Conservation (phyloP, 2,797 vertebrate genomes). For the Morus bassanus region DNA sequence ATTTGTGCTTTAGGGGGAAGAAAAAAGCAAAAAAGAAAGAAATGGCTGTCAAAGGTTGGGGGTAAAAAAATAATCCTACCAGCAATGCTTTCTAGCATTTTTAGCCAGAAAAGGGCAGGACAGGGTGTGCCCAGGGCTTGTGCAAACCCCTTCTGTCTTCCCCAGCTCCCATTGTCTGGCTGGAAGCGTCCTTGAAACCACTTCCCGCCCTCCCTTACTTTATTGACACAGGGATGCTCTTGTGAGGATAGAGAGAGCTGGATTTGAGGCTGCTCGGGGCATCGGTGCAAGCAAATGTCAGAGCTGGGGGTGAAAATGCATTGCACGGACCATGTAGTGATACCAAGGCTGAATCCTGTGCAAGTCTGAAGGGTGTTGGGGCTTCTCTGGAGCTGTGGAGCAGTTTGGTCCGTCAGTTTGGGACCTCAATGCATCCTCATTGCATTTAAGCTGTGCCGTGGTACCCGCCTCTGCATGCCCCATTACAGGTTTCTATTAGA, state of each 20-base stretch:
- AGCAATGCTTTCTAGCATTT: background rate
- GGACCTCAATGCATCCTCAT: background rate
- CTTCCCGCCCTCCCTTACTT: background rate
- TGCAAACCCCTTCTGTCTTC: background rate
- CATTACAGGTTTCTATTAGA: background rate
- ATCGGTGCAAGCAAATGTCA: accelerated
- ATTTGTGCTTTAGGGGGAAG: background rate
- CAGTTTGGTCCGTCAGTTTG: background rate
- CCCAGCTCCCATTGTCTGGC: background rate
- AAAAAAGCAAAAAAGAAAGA: background rate
- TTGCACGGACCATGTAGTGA: accelerated
- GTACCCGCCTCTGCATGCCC: background rate
- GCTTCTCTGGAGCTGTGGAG: background rate
- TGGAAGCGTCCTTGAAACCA: background rate
- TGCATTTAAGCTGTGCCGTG: accelerated
- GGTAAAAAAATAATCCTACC: background rate
- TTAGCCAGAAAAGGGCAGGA: background rate
- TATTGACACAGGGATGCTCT: background rate
- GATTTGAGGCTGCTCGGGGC: background rate
- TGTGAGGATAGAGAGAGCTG: background rate
- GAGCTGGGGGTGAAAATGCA: background rate
- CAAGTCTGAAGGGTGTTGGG: background rate
- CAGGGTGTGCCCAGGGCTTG: background rate
- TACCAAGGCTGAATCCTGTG: background rate
- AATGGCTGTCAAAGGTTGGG: background rate